phyloP scores from a whole-genome alignment of 2,797 vertebrate genomes.

The Thunnus albacares region DNA sequence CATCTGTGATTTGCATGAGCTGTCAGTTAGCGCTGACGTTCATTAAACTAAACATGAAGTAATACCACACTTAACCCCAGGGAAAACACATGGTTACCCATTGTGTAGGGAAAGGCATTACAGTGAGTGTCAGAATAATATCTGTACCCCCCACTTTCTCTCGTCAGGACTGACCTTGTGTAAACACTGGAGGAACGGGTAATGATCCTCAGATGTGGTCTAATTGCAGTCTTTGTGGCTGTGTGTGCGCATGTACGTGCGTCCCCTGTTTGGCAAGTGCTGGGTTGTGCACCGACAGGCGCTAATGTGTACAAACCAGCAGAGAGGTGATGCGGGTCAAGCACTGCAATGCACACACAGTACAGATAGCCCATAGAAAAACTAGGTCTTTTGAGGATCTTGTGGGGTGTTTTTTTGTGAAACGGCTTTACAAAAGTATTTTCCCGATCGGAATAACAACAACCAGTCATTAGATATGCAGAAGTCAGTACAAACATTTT shows the following conservation, averaged over 20 bases:
- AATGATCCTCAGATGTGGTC: conserved; percentile 82
- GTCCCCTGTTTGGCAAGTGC: conserved; percentile 53
- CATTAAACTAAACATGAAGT: conserved; percentile 78
- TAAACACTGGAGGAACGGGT: conserved; percentile 78
- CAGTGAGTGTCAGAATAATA: conserved; percentile 80
- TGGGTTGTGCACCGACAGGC: conserved; percentile 50
- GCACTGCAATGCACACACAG: conserved; percentile 38
- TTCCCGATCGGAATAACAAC: conserved; percentile 14
- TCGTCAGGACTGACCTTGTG: conserved; percentile 76
- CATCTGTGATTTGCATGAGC: conserved; percentile 60
- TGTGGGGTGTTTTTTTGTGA: conserved; percentile 7
- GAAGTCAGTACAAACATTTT: conserved; percentile 20
- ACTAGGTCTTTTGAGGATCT: conserved; percentile 10
- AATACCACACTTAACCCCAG: conserved; percentile 73
- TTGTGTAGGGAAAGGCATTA: conserved; percentile 71
- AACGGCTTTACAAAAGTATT: neutral
- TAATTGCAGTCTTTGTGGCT: conserved; percentile 72
- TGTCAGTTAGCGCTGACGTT: conserved; percentile 71
- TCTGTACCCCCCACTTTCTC: conserved; percentile 76
- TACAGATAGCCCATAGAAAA: neutral
- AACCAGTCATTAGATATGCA: conserved; percentile 6
- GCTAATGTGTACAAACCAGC: conserved; percentile 72
- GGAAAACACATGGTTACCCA: conserved; percentile 78
- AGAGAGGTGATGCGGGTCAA: conserved; percentile 54
- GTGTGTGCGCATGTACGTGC: conserved; percentile 40